phyloP scores from a whole-genome alignment of 2,888 invertebrate species.

The Drosophila greeni region DNA sequence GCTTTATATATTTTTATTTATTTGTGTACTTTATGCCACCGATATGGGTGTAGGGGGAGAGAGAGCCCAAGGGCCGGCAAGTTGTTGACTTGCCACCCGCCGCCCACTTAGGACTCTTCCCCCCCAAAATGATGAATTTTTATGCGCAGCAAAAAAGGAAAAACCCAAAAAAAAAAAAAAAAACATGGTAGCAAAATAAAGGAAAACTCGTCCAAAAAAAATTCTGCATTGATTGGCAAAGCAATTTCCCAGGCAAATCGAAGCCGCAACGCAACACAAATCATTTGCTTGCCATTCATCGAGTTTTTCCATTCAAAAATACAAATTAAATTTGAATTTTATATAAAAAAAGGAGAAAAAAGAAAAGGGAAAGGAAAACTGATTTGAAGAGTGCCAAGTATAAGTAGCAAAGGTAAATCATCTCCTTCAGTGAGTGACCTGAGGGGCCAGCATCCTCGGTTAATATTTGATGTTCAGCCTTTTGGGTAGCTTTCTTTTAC shows the following conservation, averaged over 20 bases:
- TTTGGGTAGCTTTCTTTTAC: not conserved
- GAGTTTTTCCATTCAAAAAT: conserved; percentile 2
- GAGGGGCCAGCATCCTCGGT: conserved; percentile 17
- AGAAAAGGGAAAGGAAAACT: not conserved
- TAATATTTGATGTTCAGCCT: conserved; percentile 38
- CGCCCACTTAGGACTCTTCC: conserved; percentile 1
- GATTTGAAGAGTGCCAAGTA: not conserved
- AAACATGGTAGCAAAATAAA: conserved; percentile 19
- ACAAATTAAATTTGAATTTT: conserved; percentile 28
- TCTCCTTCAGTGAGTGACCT: conserved; percentile 19
- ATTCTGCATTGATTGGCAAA: conserved; percentile 9
- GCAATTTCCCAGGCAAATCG: conserved; percentile 9
- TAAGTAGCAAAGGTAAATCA: conserved; percentile 20
- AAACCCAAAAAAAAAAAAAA: not conserved
- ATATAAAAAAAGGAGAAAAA: not conserved
- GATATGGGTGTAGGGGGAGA: conserved; percentile 42
- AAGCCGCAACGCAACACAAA: conserved; percentile 14
- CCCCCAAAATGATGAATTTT: conserved; percentile 31
- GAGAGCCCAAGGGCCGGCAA: conserved; percentile 35
- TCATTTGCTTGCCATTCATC: conserved; percentile 10
- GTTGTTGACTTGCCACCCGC: conserved; percentile 57
- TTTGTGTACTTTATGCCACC: conserved; percentile 66
- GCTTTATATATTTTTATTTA: conserved; percentile 63
- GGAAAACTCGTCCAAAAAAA: conserved; percentile 6
- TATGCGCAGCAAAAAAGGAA: not conserved